Evolutionary conservation across 1,140 invertebrate species (phyloP).

Genomic region (Delia radicum): DNA sequence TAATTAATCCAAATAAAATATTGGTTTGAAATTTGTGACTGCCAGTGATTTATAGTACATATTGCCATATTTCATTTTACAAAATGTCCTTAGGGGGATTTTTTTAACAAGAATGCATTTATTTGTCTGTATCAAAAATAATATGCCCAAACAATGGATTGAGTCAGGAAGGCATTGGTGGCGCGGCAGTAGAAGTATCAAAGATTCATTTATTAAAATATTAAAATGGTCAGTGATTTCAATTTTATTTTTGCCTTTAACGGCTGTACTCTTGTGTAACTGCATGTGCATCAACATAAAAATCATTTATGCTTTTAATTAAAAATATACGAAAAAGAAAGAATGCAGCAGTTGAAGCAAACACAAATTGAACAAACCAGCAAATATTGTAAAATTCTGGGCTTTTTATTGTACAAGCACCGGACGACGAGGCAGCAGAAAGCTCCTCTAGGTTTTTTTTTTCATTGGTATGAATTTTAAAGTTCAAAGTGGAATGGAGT

Average conservation of each 20-base stretch:
- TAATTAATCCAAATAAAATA: too few relatives aligned
- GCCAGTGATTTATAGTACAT: too few relatives aligned
- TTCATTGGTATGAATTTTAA: too few relatives aligned
- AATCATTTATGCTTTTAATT: neutral
- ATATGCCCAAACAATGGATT: neutral
- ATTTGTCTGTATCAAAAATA: neutral
- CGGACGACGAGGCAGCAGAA: too few relatives aligned
- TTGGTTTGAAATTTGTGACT: too few relatives aligned
- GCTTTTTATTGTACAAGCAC: too few relatives aligned
- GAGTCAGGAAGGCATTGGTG: neutral
- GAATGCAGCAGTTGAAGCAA: too few relatives aligned
- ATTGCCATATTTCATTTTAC: neutral
- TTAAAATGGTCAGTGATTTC: neutral
- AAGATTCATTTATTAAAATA: neutral
- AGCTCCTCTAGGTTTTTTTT: too few relatives aligned
- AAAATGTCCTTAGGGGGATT: neutral
- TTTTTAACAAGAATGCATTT: neutral
- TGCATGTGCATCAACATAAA: neutral
- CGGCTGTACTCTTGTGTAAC: neutral
- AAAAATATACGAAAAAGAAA: neutral
- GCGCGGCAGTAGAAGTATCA: neutral
- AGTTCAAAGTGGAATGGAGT: too few relatives aligned
- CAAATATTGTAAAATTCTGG: too few relatives aligned
- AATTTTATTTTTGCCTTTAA: too few relatives aligned
- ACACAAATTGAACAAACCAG: too few relatives aligned